Base-by-base conservation (phyloP, 2,113 vertebrate genomes). In the Hiodon tergisus region DNA sequence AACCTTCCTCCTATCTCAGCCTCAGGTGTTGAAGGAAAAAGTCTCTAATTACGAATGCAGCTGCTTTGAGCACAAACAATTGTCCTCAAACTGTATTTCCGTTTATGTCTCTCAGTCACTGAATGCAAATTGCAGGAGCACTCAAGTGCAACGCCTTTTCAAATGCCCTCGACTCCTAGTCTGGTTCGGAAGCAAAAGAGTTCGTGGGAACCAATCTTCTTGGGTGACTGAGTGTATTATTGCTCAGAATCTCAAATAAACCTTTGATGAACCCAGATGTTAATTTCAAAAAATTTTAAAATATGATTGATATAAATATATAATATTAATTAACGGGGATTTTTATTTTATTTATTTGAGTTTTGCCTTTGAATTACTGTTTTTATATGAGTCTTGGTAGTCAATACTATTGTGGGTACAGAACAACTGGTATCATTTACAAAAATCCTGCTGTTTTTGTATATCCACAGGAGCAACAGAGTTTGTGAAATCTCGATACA, bases 211-310 rank as follows among this genome's bases (percentile, higher is more conserved):
- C 76, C 74, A 81, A 78, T 78, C 86, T 86, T 84, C 76, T 79
- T 87, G 86, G 86, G 84, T 88, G 87, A 90, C 83, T 87, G 85
- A 79, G 83, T 82, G 77, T 86, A 86, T 88, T 87, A 87, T 89
- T 89, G 87, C 81, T 83, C 82, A 77, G 83, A 86, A 87, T 89
- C 85, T 85, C 78, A 86, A 84, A 86, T 88, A 86, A 87, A 87
- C 76, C 77, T 83, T 83, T 60, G 55, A 48, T 31, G 58, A 17
- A 3, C 6, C 10, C 46, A 47, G 55, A 59, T 71, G 14, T 59
- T 14, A 48, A 8, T 46, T 50, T 59, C 6, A n/a, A 48, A 31
- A 59, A 11, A 46, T 17, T 62, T 16, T 6, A 62, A 72, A 16
- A 57, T 57, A 10, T 57, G 1, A 57, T 7, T 60, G 59, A 61